Base-by-base conservation (phyloP, 1,140 invertebrate genomes). In the Bursaphelenchus mucronatus region DNA sequence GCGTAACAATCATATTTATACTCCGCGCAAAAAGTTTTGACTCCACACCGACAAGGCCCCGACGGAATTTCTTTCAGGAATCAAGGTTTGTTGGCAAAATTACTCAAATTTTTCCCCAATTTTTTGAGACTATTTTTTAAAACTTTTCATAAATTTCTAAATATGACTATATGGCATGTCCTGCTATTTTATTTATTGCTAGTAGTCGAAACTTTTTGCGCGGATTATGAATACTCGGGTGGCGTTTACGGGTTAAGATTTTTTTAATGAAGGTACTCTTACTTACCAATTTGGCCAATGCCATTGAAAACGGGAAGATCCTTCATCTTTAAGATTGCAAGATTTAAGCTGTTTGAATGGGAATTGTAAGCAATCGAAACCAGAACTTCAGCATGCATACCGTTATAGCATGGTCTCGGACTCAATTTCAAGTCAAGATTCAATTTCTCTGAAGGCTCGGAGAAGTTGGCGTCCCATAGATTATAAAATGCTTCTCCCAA, bases 271-370 rank as follows among this genome's bases (percentile, higher is more conserved):
- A 10, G 3, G 9, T 13, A 67, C 58, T 40, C 13, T n/a, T 8
- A 61, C 82, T 84, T 83, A 93, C 91, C 91, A 83, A 90, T 90
- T n/a, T 93, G 84, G 61, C 92, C 92, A 52, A 91, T 93, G 44
- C 94, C 89, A 80, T 94, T 91, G 90, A 94, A 94, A 81, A 92
- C 92, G 8, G 92, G 92, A 52, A 95, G 84, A 82, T 94, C 94
- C 71, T 91, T 86, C 4, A 92, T 91, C 83, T 95, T 94, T 9
- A 94, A 83, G 19, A 95, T n/a, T 13, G 71, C 71, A 51, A 73
- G 61, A 41, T 73, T 88, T 40, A 95, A 63, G 30, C 17, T 49
- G 41, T 74, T 74, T 13, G 90, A 90, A 47, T 90, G 90, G 39
- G 90, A 91, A 82, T 94, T 91, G 89, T 92, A 94, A 82, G 92